Evolutionary conservation across 2,888 invertebrate species (phyloP).

Genomic region (Heteropelma amictum): DNA sequence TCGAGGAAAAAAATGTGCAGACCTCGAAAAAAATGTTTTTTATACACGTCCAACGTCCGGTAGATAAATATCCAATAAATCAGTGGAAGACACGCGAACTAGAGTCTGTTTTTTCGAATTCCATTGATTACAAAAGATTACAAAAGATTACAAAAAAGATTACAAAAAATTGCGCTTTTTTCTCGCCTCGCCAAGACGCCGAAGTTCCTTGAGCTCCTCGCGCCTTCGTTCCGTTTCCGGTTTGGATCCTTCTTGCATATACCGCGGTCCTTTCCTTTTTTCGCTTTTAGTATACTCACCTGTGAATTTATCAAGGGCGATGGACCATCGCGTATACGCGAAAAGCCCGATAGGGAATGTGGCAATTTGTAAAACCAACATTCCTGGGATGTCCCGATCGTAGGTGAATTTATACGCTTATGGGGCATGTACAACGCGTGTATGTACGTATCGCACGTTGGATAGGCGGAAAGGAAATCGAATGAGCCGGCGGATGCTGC

Average conservation of each 20-base stretch:
- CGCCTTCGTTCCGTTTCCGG: background rate
- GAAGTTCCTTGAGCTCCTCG: no score
- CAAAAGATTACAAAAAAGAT: no score
- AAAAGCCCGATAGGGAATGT: conserved; percentile 35
- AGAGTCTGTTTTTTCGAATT: no score
- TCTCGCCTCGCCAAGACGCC: no score
- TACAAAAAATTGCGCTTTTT: no score
- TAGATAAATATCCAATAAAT: no score
- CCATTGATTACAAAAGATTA: no score
- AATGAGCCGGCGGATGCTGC: conserved; percentile 29
- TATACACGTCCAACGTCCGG: no score
- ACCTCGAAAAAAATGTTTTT: no score
- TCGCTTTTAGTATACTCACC: background rate
- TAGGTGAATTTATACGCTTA: no score
- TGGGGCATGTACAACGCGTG: conserved; percentile 19
- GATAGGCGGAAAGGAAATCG: conserved; percentile 27
- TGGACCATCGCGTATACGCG: conserved; percentile 38
- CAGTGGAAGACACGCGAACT: no score
- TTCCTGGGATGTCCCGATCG: conserved; percentile 40
- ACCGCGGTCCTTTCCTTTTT: background rate
- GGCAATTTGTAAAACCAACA: conserved; percentile 56
- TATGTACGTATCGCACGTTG: background rate
- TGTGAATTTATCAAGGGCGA: conserved; percentile 3
- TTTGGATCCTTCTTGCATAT: background rate
- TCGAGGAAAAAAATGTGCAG: no score